Evolutionary conservation across 1,140 invertebrate genomes (phyloP).

Genomic region (Neelides sp.): DNA sequence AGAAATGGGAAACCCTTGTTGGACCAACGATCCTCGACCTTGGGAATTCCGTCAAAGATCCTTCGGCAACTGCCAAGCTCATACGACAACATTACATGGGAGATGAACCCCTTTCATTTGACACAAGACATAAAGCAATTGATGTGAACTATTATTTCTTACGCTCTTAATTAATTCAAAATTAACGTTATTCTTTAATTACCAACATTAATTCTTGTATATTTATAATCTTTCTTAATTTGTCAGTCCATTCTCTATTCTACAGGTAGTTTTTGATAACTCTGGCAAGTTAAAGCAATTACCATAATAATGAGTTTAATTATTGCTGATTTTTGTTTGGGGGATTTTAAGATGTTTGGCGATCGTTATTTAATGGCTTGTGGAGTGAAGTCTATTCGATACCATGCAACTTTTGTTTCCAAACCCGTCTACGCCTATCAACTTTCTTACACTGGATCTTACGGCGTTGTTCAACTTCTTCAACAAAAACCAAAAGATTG

Average conservation of each 20-base stretch:
- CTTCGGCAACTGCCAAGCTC: neutral
- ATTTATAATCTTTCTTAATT: neutral
- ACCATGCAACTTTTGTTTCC: slow-evolving; percentile 18
- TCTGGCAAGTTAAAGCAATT: too few species aligned
- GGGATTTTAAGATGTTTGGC: slow-evolving; percentile 20
- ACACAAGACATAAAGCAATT: slow-evolving; percentile 14
- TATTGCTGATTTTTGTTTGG: neutral
- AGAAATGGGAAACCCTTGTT: slow-evolving; percentile 21
- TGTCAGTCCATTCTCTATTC: neutral
- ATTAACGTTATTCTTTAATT: neutral
- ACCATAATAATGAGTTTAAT: neutral
- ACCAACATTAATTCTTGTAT: neutral
- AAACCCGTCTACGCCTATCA: slow-evolving; percentile 24
- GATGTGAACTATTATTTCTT: too few species aligned
- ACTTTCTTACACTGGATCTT: slow-evolving; percentile 18
- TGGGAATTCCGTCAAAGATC: slow-evolving; percentile 5
- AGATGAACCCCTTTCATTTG: slow-evolving; percentile 17
- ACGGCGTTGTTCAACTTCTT: slow-evolving; percentile 22
- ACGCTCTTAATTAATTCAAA: too few species aligned
- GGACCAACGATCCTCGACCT: slow-evolving; percentile 23
- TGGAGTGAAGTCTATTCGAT: slow-evolving; percentile 19
- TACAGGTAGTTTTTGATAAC: neutral
- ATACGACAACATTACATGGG: slow-evolving; percentile 22
- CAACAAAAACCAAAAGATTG: slow-evolving; percentile 28
- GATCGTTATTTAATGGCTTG: slow-evolving; percentile 26